Evolutionary conservation across 2,113 vertebrate species (phyloP).

Genomic region (Spheniscus mendiculus): DNA sequence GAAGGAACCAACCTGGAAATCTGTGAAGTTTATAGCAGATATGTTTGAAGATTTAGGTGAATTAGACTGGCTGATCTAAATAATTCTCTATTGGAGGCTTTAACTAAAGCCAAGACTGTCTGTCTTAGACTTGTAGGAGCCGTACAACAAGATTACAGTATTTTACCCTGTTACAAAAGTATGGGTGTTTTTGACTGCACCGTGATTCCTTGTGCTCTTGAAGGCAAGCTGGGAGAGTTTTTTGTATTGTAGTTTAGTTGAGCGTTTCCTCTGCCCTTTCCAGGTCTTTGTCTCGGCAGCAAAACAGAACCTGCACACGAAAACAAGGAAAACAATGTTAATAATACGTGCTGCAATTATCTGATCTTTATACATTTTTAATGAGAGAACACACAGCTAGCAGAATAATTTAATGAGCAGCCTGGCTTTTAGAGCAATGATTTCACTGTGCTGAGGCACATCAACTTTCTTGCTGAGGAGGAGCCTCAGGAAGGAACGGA

Average conservation of each 20-base stretch:
- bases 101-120: neutral
- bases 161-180: neutral
- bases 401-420: conserved; percentile 80
- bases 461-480: conserved; percentile 75
- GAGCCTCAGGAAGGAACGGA: conserved; percentile 48
- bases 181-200: neutral
- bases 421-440: conserved; percentile 71
- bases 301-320: conserved; percentile 62
- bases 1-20: conserved; percentile 13
- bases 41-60: conserved; percentile 40
- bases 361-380: conserved; percentile 83
- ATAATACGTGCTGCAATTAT: conserved; percentile 80
- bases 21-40: conserved; percentile 45
- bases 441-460: conserved; percentile 59
- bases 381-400: conserved; percentile 81
- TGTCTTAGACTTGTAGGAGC: neutral
- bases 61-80: conserved; percentile 33
- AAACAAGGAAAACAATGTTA: conserved; percentile 73
- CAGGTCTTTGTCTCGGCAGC: conserved; percentile 62
- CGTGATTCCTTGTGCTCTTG: neutral
- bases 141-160: neutral
- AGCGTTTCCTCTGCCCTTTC: conserved; percentile 13
- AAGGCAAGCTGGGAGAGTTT: neutral
- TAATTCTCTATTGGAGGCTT: neutral
- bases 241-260: neutral